Base-by-base conservation (phyloP, 2,797 vertebrate species). In the Echiichthys vipera region DNA sequence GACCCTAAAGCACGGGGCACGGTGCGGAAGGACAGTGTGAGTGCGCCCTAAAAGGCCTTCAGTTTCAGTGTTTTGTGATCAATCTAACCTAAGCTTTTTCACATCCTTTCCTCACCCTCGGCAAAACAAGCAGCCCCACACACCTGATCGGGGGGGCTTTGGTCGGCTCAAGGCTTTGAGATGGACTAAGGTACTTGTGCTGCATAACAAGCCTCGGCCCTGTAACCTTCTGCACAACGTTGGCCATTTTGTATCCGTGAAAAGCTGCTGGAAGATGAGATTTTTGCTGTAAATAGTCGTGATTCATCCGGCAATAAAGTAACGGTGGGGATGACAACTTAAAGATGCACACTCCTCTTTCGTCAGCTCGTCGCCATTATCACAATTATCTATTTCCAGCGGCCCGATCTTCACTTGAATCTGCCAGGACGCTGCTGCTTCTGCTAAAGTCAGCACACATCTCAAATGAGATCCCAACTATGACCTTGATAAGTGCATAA, bases 401-500 rank as follows among this genome's bases (percentile, higher is more conserved):
- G 2, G 40, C 36, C 57, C 62, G 34, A 78, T 81, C 71, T 67
- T 61, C 40, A 40, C 64, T 66, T 71, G 71, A 77, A 81, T 88
- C 66, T 61, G 46, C 4, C 7, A 62, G 78, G 42, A 74, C 34
- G 32, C 30, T 29, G 65, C 57, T 1, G 72, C 69, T 57, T 11
- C 37, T 50, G 67, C 80, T 80, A 20, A 71, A 78, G 82, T 67
- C 61, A 73, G 78, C 53, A 62, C 71, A 74, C 69, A 65, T 32
- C 78, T 65, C 78, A 72, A 76, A 87, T 74, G 71, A 87, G 84
- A 87, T 73, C 74, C 77, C 27, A 67, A 71, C 80, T 71, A 78
- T 84, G 83, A 89, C 88, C 88, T 86, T 84, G 79, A 83, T 71
- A 74, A 84, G 75, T 86, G 74, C 72, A 81, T 89, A 81, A 89